Evolutionary conservation across 1,140 invertebrate genomes (phyloP).

Genomic region (Drosophila lowei): DNA sequence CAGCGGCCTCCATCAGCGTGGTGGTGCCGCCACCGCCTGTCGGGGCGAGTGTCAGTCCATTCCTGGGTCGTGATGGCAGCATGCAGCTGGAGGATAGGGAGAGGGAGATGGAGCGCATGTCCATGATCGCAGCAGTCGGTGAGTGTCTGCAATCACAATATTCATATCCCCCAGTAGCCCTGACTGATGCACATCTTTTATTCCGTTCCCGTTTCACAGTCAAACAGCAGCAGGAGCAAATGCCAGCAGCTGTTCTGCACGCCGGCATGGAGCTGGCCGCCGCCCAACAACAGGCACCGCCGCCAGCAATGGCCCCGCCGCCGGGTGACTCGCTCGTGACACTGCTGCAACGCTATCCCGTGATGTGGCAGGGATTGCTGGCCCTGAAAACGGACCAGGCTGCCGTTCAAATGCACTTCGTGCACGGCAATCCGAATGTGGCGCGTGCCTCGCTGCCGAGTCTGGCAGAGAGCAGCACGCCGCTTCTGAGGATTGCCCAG

Average conservation of each 20-base stretch:
- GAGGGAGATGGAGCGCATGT: conserved; percentile 66
- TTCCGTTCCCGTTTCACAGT: conserved; percentile 18
- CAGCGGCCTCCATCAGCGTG: conserved; percentile 83
- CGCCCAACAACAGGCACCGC: conserved; percentile 83
- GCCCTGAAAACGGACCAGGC: conserved; percentile 98
- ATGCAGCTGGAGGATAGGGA: conserved; percentile 67
- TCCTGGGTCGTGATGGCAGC: conserved; percentile 83
- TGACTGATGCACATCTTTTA: not conserved
- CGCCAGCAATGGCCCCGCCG: conserved; percentile 89
- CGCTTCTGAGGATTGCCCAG: conserved; percentile 95
- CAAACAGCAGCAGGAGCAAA: conserved; percentile 62
- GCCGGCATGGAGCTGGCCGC: conserved; percentile 57
- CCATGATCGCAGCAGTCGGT: conserved; percentile 66
- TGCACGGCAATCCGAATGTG: conserved; percentile 95
- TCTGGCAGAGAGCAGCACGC: conserved; percentile 90
- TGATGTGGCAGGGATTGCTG: conserved; percentile 98
- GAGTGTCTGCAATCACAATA: conserved; percentile 10
- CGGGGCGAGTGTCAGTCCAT: conserved; percentile 84
- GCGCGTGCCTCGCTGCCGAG: conserved; percentile 92
- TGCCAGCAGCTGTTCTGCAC: conserved; percentile 40
- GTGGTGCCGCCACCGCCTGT: conserved; percentile 76
- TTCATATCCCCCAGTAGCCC: not conserved
- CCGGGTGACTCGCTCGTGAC: conserved; percentile 91
- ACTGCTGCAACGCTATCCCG: conserved; percentile 92
- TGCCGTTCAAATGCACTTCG: conserved; percentile 98